These are phyloP conservation scores for Sapajus apella DNA, from an alignment of 2,113 vertebrate species.

Conservation along the genomic window DNA sequence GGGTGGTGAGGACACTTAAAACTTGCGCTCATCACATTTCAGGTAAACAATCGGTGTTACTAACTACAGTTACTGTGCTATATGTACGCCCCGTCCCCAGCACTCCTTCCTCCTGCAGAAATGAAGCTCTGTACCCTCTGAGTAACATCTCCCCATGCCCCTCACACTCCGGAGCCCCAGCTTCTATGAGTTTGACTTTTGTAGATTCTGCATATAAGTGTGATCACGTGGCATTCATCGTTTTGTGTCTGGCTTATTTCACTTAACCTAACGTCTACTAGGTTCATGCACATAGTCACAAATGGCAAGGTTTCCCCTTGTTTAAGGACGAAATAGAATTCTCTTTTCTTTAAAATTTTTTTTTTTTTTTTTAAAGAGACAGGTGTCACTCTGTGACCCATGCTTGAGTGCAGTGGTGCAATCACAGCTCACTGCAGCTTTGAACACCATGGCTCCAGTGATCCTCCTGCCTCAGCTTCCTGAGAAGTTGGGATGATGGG, in stretches of 20 bases:
- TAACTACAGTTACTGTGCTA: background rate
- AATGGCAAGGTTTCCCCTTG: background rate
- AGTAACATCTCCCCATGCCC: background rate
- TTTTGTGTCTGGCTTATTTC: background rate
- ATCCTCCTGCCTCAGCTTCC: no score
- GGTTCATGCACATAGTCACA: background rate
- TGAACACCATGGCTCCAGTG: no score
- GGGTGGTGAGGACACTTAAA: background rate
- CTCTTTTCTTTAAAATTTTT: no score
- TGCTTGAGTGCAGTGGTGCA: no score
- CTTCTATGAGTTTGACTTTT: background rate
- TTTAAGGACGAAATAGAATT: background rate
- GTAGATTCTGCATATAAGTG: background rate
- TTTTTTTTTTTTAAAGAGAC: no score
- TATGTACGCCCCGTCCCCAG: background rate
- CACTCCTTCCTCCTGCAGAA: background rate
- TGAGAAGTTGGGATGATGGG: no score
- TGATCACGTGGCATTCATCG: background rate
- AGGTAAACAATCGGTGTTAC: background rate
- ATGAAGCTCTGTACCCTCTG: background rate
- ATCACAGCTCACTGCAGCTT: no score
- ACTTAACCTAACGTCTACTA: background rate
- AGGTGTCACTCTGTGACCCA: no score
- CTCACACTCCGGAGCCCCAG: background rate
- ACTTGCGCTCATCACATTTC: background rate